Conservation (phyloP, 2,797 vertebrate genomes). For the Rhinella marina region DNA sequence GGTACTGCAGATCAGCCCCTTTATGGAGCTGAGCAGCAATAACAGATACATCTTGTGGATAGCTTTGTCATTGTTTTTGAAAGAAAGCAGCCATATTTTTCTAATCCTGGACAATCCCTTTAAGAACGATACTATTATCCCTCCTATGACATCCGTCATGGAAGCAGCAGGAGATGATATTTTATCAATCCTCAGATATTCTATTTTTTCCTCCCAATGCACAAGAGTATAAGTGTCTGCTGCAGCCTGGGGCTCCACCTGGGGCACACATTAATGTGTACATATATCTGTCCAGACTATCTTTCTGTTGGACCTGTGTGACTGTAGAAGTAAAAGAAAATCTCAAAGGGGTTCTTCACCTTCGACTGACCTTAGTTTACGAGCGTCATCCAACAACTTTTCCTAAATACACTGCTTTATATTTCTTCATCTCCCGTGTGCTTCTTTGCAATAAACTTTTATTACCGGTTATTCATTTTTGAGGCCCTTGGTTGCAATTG, state of each 20-base stretch:
- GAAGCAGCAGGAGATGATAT: not conserved
- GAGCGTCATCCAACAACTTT: constrained; percentile 8
- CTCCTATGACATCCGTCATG: not conserved
- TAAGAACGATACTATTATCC: not conserved
- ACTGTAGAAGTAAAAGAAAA: not conserved
- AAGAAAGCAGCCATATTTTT: not conserved
- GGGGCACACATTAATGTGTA: not conserved
- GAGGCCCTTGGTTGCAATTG: not conserved
- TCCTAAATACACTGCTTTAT: constrained; percentile 9
- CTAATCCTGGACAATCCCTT: not conserved
- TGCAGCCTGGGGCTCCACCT: constrained; percentile 10
- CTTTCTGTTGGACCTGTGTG: not conserved
- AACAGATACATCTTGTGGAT: not conserved
- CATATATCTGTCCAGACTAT: constrained; percentile 13
- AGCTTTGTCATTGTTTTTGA: not conserved
- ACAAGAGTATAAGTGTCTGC: not conserved
- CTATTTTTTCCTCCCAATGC: not conserved
- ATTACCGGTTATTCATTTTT: not conserved
- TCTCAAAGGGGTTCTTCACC: constrained; percentile 17
- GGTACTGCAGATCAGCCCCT: not conserved
- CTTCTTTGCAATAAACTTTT: constrained; percentile 16
- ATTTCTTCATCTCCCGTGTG: not conserved
- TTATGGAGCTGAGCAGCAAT: not conserved
- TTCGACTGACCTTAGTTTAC: not conserved
- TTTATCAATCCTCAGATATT: not conserved